phyloP scores from a whole-genome alignment of 2,113 vertebrate genomes.

The Dromaius novaehollandiae region DNA sequence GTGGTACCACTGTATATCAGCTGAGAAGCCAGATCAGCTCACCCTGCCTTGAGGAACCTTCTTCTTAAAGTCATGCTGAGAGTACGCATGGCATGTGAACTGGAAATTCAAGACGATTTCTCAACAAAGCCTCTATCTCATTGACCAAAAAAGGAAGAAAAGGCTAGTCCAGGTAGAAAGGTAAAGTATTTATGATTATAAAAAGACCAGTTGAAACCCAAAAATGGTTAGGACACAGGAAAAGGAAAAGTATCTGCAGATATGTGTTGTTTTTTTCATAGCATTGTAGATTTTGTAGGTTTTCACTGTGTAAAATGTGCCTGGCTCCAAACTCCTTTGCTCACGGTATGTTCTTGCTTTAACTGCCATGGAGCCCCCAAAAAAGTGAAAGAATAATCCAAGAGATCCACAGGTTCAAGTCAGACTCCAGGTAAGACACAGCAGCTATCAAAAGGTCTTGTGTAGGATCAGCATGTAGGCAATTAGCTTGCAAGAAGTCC shows the following conservation, averaged over 20 bases:
- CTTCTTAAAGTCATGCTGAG: neutral
- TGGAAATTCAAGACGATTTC: neutral
- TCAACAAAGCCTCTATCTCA: neutral
- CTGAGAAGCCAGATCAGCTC: neutral
- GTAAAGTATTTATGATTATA: neutral
- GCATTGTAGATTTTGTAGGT: neutral
- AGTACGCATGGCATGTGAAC: neutral
- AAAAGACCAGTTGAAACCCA: neutral
- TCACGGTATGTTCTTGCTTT: neutral
- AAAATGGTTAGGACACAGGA: neutral
- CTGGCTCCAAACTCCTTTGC: neutral
- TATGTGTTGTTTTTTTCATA: neutral
- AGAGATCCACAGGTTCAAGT: neutral
- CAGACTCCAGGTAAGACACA: neutral
- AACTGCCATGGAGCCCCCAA: neutral
- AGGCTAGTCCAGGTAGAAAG: neutral
- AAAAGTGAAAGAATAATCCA: neutral
- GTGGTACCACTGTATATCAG: fast-evolving
- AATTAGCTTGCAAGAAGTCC: neutral
- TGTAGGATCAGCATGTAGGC: neutral
- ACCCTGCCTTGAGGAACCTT: neutral
- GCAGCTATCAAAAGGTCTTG: neutral
- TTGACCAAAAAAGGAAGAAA: neutral
- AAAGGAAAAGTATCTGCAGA: neutral
- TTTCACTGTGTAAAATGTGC: neutral